Percentiles rank a stretch among this genome's conserved stretches.
These are phyloP conservation scores for Lysandra coridon DNA, from an alignment of 2,888 invertebrate genomes.

Conservation along the genomic window DNA sequence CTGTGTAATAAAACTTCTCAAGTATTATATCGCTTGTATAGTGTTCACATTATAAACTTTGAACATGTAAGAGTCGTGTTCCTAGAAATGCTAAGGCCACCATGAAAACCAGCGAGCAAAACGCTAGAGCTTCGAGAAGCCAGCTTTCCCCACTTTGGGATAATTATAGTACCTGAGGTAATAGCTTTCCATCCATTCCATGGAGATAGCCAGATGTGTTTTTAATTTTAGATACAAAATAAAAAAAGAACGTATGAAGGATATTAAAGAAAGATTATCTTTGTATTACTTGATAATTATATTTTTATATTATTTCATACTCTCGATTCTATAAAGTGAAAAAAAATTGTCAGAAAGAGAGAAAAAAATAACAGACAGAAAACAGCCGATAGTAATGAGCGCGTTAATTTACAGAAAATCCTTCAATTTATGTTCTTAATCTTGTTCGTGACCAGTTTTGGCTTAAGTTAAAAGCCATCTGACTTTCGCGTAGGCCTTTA, in stretches of 20 bases:
- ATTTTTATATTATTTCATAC: no score
- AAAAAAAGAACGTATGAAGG: no score
- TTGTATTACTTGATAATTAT: no score
- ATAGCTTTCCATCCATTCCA: no score
- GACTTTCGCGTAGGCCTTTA: slow-evolving; percentile 12
- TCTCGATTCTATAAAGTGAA: background rate
- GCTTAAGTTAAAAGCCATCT: slow-evolving; percentile 16
- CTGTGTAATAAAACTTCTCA: slow-evolving; percentile 11
- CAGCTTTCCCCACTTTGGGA: no score
- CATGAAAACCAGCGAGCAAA: background rate
- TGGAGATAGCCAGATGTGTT: no score
- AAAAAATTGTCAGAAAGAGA: background rate
- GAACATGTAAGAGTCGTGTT: no score
- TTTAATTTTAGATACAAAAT: no score
- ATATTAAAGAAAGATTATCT: no score
- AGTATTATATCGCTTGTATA: background rate
- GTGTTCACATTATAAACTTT: background rate
- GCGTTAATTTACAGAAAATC: slow-evolving; percentile 2
- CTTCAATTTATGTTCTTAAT: slow-evolving; percentile 18
- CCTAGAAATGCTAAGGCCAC: background rate
- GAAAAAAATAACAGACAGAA: background rate
- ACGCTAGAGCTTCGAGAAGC: no score
- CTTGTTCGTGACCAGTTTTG: slow-evolving; percentile 19
- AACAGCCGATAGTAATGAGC: background rate
- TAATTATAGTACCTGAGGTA: no score